phyloP scores from a whole-genome alignment of 2,888 invertebrate genomes.

The Resseliella maxima region DNA sequence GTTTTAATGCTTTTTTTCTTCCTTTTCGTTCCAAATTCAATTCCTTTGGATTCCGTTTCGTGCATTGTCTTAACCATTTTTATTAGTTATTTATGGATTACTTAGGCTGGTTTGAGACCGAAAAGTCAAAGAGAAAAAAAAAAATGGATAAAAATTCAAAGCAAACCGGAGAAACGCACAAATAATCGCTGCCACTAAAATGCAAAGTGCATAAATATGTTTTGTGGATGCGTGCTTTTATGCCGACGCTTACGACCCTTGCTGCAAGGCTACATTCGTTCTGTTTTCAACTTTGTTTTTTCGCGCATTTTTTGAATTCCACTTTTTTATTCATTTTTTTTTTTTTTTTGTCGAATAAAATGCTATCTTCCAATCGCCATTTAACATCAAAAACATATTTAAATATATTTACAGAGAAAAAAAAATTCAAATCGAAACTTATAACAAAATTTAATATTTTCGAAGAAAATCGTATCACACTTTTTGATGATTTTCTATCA shows the following conservation, averaged over 20 bases:
- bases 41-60: not conserved
- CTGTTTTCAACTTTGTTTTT: not conserved
- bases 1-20: not conserved
- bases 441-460: too few relatives aligned
- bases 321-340: not conserved
- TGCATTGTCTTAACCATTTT: slow-evolving; percentile 42
- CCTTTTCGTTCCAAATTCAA: not conserved
- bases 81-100: slow-evolving; percentile 55
- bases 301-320: not conserved
- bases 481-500: too few relatives aligned
- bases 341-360: too few relatives aligned
- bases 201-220: slow-evolving; percentile 55
- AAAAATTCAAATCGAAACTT: too few relatives aligned
- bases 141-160: not conserved
- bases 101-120: not conserved
- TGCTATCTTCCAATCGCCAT: not conserved
- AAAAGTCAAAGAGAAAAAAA: slow-evolving; percentile 15
- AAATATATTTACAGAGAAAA: not conserved
- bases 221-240: slow-evolving; percentile 29
- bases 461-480: too few relatives aligned
- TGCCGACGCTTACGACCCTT: slow-evolving; percentile 33
- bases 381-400: not conserved
- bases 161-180: slow-evolving; percentile 37
- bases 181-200: slow-evolving; percentile 51
- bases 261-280: not conserved